These are phyloP conservation scores for Neogale vison DNA, from an alignment of 2,113 vertebrate species.

Conservation along the genomic window DNA sequence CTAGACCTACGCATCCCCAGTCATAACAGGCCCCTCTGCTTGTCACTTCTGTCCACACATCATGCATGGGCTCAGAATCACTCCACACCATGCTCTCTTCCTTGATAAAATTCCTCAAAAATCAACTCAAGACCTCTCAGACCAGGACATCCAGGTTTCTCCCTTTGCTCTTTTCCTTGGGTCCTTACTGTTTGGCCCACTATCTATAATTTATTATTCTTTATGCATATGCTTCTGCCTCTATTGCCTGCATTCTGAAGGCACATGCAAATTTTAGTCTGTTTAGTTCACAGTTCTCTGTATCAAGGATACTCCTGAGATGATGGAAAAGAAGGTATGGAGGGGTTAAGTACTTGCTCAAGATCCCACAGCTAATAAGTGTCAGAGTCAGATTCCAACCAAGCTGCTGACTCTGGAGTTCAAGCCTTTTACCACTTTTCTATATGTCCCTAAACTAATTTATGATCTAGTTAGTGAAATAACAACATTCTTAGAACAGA, in stretches of 20 bases:
- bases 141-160: background rate
- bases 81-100: background rate
- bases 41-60: background rate
- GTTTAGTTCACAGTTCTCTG: background rate
- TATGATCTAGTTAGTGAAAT: background rate
- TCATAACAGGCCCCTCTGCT: background rate
- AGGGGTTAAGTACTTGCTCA: background rate
- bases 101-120: background rate
- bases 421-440: background rate
- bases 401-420: background rate
- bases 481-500: constrained; percentile 10
- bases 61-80: background rate
- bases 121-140: background rate
- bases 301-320: background rate
- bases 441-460: background rate
- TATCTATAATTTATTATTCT: background rate
- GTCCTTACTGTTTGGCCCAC: background rate
- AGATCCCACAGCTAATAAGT: background rate
- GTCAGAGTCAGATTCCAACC: background rate
- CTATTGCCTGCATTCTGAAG: background rate
- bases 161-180: background rate
- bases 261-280: background rate
- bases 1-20: background rate
- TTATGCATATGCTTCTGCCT: background rate
- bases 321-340: background rate